Evolutionary conservation across 2,888 invertebrate genomes (phyloP).

Genomic region (Acrobasis consociella): DNA sequence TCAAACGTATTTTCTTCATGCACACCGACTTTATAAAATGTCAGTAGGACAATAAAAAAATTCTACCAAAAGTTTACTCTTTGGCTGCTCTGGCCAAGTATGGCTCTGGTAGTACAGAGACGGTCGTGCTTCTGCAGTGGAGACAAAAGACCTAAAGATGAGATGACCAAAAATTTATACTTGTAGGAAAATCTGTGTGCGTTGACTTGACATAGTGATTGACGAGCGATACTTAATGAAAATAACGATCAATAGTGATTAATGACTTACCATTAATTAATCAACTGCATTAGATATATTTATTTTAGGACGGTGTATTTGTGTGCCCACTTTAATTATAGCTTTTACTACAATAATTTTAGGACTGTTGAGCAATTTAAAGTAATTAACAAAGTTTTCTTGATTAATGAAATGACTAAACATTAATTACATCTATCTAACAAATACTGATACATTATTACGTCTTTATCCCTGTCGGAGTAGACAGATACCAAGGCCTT

Average conservation of each 20-base stretch:
- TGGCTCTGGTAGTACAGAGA: no score
- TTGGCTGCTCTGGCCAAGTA: no score
- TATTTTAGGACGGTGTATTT: background rate
- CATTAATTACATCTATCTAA: no score
- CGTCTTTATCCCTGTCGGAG: no score
- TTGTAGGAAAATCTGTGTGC: background rate
- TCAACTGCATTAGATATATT: background rate
- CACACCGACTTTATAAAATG: background rate
- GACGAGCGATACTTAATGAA: conserved; percentile 2
- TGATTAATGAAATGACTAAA: background rate
- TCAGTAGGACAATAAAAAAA: background rate
- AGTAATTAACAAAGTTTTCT: background rate
- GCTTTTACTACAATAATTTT: no score
- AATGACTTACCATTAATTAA: conserved; percentile 1
- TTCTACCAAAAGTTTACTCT: background rate
- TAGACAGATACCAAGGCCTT: no score
- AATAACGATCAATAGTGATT: conserved; percentile 1
- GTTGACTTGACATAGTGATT: conserved; percentile 2
- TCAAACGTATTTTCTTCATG: no score
- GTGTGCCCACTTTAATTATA: background rate
- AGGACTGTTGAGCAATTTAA: background rate
- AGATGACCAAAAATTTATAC: background rate
- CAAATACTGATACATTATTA: no score
- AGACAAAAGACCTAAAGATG: no score
- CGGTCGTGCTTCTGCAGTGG: no score